Evolutionary conservation across 2,888 invertebrate genomes (phyloP).

Genomic region (Eristalis arbustorum): DNA sequence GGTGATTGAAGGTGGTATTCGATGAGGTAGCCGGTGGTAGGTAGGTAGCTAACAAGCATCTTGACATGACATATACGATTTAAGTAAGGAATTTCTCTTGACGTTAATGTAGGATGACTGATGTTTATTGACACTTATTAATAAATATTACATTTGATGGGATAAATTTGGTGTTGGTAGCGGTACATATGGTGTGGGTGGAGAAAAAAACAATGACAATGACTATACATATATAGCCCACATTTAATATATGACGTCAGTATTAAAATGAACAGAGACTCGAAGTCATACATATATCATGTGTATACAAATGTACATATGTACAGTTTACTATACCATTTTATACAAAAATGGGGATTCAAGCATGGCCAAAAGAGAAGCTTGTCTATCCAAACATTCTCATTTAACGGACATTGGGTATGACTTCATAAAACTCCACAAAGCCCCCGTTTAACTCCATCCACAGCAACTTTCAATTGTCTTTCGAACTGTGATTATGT

Average conservation of each 20-base stretch:
- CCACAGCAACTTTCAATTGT: constrained; percentile 60
- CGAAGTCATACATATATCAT: no score
- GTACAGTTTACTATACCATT: no score
- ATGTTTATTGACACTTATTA: constrained; percentile 48
- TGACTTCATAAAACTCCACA: constrained; percentile 52
- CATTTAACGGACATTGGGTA: constrained; percentile 1
- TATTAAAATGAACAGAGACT: no score
- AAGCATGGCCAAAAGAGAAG: neutral
- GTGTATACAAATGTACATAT: no score
- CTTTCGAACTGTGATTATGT: constrained; percentile 66
- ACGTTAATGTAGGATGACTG: constrained; percentile 38
- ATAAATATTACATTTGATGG: constrained; percentile 11
- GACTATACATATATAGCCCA: neutral
- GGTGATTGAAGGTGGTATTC: constrained; percentile 33
- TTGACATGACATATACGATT: constrained; percentile 25
- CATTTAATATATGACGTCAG: no score
- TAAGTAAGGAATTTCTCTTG: constrained; percentile 6
- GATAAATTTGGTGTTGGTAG: neutral
- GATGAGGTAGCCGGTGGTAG: constrained; percentile 38
- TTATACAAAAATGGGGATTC: neutral
- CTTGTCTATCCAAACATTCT: neutral
- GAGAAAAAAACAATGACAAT: neutral
- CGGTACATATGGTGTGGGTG: neutral
- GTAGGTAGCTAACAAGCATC: constrained; percentile 22
- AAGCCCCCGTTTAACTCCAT: constrained; percentile 26